Base-by-base conservation (phyloP, 2,113 vertebrate genomes). In the Rhinopithecus roxellana region DNA sequence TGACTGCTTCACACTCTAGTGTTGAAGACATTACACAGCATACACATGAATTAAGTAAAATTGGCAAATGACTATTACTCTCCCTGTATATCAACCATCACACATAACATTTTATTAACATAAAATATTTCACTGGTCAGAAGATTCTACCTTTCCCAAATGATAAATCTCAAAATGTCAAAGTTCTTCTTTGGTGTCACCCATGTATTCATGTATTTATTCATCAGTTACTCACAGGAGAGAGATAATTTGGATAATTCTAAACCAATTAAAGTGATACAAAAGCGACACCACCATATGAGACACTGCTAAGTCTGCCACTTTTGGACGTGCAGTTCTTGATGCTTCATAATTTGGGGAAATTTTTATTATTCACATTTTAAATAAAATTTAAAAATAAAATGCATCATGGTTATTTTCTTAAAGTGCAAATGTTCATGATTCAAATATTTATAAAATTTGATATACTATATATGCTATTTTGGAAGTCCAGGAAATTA, bases 381-480 rank as follows among this genome's bases (percentile, higher is more conserved):
- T 90, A n/a, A 79, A 91, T 88, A 43, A 70, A 80, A 85, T 78
- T 67, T 90, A n/a, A 79, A 87, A 90, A 43, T 77, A 80, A 85
- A 81, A 72, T 72, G 2, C 59, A 38, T 89, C 16, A 72, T 40
- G 69, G 23, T 74, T 64, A 38, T 91, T 61, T 70, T 70, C 11
- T 75, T 89, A 92, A 81, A 80, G 10, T 27, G 81, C 2, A 78
- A 93, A 59, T 13, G 61, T 85, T 12, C 22, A 55, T 61, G 45
- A 45, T 64, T 92, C 22, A 59, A 84, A 80, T 83, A 59, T 69
- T 25, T 25, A 48, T 86, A 86, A 90, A 85, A 22, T 95, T 94
- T 20, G 67, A 27, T 89, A 74, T 25, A 48, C 18, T 67, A 9
- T 78, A 70, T 69, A 64, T 82, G 32, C 35, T 38, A 2, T 45